Base-by-base conservation (phyloP, 2,797 vertebrate species). In the Acanthis flammea region DNA sequence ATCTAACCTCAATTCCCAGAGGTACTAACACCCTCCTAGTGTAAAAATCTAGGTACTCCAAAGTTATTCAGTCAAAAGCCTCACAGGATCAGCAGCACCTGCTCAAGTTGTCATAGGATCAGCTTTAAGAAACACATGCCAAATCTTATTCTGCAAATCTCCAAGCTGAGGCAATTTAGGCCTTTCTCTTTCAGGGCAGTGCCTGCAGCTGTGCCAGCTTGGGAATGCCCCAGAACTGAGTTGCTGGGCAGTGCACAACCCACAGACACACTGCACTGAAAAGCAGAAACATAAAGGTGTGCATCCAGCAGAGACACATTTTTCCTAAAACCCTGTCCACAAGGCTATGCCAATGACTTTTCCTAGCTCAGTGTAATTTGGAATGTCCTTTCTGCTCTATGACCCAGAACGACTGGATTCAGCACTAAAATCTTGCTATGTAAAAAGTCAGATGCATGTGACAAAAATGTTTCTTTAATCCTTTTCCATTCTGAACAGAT, bases 231-330 rank as follows among this genome's bases (percentile, higher is more conserved):
- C 60, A 33, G 24, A 28, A 16, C 53, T 15, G 41, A 14, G 55
- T 1, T 82, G 53, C 35, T 57, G 42, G 5, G 65, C 41, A 17
- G 5, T 4, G 12, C 25, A 16, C 33, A 74, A 10, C 17, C 33
- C 16, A 8, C 6, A 72, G 33, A 35, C 23, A 48, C 27, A 5
- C 23, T 28, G 4, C 57, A 28, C 19, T 50, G 24, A 62, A 33
- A 28, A 48, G 30, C 28, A 77, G 14, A 6, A 54, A 65, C 2
- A 3, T 0, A 19, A 15, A 31, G 35, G 3, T 3, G 7, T 27
- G 14, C 54, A 50, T 9, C 5, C 2, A n/a, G 28, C 17, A 75
- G 13, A 50, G 5, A 68, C 3, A 28, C 3, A 0, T 12, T 66
- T 70, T 24, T 51, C 45, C 35, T 28, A n/a, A 70, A 83, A 30